Evolutionary conservation across 64 coral and sea anemone species (phyloP).

Genomic region (Montipora efflorescens): DNA sequence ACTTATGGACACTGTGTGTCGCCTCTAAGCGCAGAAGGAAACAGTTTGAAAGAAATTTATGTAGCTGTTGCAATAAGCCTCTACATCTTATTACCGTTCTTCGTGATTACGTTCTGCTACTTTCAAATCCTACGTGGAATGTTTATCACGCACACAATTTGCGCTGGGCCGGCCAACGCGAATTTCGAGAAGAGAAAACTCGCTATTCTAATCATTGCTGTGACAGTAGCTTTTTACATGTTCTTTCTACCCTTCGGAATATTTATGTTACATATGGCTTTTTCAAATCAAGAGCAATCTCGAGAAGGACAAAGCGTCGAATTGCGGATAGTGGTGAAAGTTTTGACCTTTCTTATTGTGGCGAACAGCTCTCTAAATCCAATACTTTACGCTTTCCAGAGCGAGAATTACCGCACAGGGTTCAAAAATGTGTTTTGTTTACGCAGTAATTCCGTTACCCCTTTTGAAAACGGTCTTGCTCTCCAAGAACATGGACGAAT

Average conservation of each 20-base stretch:
- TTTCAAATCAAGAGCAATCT: not conserved
- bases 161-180: constrained; percentile 6
- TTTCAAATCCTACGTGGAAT: constrained; percentile 35
- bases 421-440: constrained; percentile 15
- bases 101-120: constrained; percentile 32
- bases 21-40: not conserved
- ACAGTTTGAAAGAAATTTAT: constrained; percentile 1
- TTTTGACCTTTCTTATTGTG: constrained; percentile 33
- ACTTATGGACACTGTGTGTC: constrained; percentile 5
- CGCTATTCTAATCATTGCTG: constrained; percentile 26
- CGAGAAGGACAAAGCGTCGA: not conserved
- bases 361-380: constrained; percentile 31
- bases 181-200: constrained; percentile 34
- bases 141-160: constrained; percentile 25
- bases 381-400: constrained; percentile 38
- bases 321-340: not conserved
- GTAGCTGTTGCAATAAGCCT: not conserved
- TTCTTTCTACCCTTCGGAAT: constrained; percentile 16
- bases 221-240: constrained; percentile 25
- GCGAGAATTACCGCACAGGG: constrained; percentile 15
- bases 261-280: constrained; percentile 11
- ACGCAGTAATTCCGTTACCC: not conserved
- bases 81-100: not conserved
- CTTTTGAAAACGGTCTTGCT: not conserved
- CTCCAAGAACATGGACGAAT: not conserved